Percentiles rank a stretch among this genome's conserved stretches.
Conservation (phyloP, 2,888 invertebrate genomes). For the Oxycera nigricornis region DNA sequence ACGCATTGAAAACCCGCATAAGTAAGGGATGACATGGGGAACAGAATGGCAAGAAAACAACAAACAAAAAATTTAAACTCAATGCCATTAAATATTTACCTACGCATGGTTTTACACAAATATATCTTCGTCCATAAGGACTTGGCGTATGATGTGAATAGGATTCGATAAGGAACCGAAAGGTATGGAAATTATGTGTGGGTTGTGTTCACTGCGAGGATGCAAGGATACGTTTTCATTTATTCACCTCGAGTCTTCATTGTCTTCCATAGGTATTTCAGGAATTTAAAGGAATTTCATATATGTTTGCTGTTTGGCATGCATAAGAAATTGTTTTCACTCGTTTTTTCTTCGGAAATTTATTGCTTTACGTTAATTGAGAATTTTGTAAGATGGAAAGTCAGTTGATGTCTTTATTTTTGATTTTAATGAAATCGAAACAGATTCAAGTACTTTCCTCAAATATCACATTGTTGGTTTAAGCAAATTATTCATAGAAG, state of each 20-base stretch:
- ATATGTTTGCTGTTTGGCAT: background rate
- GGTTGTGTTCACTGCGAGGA: no score
- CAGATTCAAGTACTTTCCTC: no score
- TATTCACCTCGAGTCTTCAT: background rate
- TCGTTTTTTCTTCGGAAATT: background rate
- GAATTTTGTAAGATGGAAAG: background rate
- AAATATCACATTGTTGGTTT: no score
- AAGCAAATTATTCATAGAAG: no score
- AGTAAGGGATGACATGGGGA: background rate
- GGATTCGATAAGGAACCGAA: no score
- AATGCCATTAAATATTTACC: conserved; percentile 38
- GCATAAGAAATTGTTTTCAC: conserved; percentile 21
- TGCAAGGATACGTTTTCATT: no score
- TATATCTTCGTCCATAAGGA: conserved; percentile 17
- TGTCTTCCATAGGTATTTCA: conserved; percentile 1
- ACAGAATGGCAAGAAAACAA: background rate
- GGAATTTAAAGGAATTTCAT: conserved; percentile 24
- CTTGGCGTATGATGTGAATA: no score
- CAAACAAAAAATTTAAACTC: conserved; percentile 16
- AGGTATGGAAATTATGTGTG: no score
- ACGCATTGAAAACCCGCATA: background rate
- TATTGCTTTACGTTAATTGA: conserved; percentile 12
- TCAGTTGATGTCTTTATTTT: background rate
- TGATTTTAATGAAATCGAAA: no score
- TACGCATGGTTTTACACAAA: conserved; percentile 28